Base-by-base conservation (phyloP, 2,888 invertebrate genomes). In the Allophyes oxyacanthae region DNA sequence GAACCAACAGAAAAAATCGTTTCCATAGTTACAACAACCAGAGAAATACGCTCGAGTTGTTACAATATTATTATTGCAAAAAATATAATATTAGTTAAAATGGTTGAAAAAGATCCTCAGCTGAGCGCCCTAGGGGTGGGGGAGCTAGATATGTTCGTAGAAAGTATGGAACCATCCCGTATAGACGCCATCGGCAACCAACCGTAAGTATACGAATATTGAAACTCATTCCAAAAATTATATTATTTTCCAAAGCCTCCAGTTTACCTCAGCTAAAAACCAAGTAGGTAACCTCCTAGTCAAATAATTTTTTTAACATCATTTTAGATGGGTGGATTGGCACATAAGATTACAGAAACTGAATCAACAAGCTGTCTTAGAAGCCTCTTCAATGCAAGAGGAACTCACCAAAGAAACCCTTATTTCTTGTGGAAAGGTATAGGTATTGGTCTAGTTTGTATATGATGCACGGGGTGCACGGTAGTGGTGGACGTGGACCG, bases 401-500 rank as follows among this genome's bases (percentile, higher is more conserved):
- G 98, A 99, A 88, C 95, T 95, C 49, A 96, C 98, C 0, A 98
- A 98, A 89, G 98, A 98, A 90, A 95, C 96, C 45, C 92, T 98
- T 7, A 95, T 98, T 63, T 95, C 96, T 2, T 95, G 95, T 80
- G 96, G 96, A 74, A 98, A 97, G 94, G 97, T 97, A 42, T 14
- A 25, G 14, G 97, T 97, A 42, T 14, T 25, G 4, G 3, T 34
- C 8, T 6, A 1, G 0, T 5, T 36, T 28, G 11, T 30, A 14
- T 6, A n/a, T n/a, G n/a, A n/a, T n/a, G n/a, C n/a, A n/a, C 5
- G 10, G 42, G 43, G n/a, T 43, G 42, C 30, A 43, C n/a, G 15
- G 43, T 2, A 43, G 32, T 15, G 32, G 32, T 32, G 15, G 7
- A 15, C 4, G 32, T 32, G 15, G 7, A 15, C 4, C 13, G n/a